A percentile compares a stretch with the other conserved stretches of the same genome.
Evolutionary conservation across 1,140 invertebrate species (phyloP).

Genomic region (Drosophila nasuta): DNA sequence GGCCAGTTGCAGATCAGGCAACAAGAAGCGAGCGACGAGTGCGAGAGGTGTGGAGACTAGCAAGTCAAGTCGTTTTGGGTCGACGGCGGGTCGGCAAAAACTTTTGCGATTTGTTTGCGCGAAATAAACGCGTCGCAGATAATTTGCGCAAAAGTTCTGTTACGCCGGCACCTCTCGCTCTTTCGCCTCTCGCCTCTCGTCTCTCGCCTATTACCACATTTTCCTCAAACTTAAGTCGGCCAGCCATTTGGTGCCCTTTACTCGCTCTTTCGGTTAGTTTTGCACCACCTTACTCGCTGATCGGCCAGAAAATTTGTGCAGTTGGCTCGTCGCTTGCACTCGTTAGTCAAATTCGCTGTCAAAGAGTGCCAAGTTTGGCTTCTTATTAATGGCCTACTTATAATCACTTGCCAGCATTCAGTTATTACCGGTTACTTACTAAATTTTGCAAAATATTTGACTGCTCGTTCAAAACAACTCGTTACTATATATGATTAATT

Average conservation of each 20-base stretch:
- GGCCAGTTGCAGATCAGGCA: conserved; percentile 34
- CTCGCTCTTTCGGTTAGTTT: no score
- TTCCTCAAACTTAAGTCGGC: conserved; percentile 9
- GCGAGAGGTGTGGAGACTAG: conserved; percentile 5
- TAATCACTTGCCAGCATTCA: background rate
- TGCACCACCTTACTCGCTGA: background rate
- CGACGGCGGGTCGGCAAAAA: conserved; percentile 59
- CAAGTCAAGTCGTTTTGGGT: conserved; percentile 44
- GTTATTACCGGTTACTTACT: no score
- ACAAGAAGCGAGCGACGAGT: background rate
- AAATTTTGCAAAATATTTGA: background rate
- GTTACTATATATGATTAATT: no score
- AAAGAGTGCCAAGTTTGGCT: no score
- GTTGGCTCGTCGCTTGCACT: background rate
- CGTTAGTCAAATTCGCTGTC: no score
- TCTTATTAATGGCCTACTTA: background rate
- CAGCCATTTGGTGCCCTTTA: background rate
- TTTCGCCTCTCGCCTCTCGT: no score
- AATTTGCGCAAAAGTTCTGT: conserved; percentile 76
- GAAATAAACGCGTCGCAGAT: conserved; percentile 82
- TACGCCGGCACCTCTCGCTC: background rate
- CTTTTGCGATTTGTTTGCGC: conserved; percentile 81
- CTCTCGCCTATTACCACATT: conserved; percentile 20
- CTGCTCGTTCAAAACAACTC: background rate
- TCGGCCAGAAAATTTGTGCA: background rate